Evolutionary conservation across 2,797 vertebrate species (phyloP), one percentile per base, ranked within the genome.

Genomic region (Neosilurus mollespiculum): DNA sequence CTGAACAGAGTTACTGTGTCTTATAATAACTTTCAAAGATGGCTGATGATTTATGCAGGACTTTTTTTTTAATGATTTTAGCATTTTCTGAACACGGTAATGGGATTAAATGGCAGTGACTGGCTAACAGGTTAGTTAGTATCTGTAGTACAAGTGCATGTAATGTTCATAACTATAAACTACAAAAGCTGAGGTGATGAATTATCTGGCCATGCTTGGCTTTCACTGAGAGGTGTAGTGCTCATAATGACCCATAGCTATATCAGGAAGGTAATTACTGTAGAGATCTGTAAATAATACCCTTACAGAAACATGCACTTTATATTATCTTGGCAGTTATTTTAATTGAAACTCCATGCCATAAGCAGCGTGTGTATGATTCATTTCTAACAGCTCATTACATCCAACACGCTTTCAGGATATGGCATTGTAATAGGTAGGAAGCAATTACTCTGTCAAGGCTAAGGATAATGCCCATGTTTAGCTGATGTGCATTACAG

Each of bases 271-370:
- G 83, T 87, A 87, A 90, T 91, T 89, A 90, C 88, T 84, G 82
- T 20, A 80, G 62, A 87, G 77, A 83, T 86, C 37, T 82, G 82
- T 89, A 84, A 84, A 89, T 83, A 87, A 83, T 61, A 69, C 69
- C 61, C 75, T 64, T 79, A 20, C 61, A 54, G 80, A 84, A 86
- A 84, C 69, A 83, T 72, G 83, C 61, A 84, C 81, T 85, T 81
- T 78, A 80, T 83, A 85, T 49, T 86, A 86, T 86, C 78, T 79
- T 78, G 84, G 83, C 58, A 77, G 87, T 61, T 58, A 67, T 85
- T 90, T 88, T 89, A 88, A 90, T 90, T 88, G 83, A 83, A 89
- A 85, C 54, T 82, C 82, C 43, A 86, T 81, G 79, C 79, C 81
- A 85, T 78, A 78, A 80, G 71, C 85, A 81, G 85, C 84, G 56